Percentiles rank a stretch among this genome's conserved stretches.
phyloP scores from a whole-genome alignment of 2,797 vertebrate species.

The Micrastur ruficollis region DNA sequence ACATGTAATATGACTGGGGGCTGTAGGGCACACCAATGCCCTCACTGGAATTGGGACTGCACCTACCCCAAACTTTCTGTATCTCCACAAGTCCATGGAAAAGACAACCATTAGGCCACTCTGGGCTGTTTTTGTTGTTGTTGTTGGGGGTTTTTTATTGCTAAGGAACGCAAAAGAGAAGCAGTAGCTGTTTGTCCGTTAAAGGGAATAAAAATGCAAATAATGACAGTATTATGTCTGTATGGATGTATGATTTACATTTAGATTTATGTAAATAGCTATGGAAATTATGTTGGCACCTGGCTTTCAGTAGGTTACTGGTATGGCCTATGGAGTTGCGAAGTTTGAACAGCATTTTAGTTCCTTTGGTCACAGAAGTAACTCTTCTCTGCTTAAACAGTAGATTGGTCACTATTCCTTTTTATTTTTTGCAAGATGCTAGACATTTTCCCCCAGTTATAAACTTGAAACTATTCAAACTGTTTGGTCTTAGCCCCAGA shows the following conservation, averaged over 20 bases:
- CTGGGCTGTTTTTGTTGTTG: not conserved
- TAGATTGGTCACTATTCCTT: not conserved
- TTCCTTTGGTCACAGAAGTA: not conserved
- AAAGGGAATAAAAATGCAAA: conserved; percentile 35
- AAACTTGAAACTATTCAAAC: not conserved
- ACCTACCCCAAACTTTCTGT: not conserved
- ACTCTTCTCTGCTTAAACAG: not conserved
- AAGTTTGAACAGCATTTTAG: not conserved
- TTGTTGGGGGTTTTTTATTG: not conserved
- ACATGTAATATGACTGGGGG: not conserved
- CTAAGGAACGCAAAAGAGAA: not conserved
- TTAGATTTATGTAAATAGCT: conserved; percentile 43
- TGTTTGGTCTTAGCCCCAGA: not conserved
- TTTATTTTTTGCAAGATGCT: not conserved
- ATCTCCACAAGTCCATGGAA: not conserved
- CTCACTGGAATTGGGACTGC: not conserved
- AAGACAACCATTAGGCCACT: not conserved
- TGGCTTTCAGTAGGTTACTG: not conserved
- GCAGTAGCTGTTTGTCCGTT: not conserved
- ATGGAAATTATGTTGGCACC: conserved; percentile 7
- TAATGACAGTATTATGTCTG: conserved; percentile 3
- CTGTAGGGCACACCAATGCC: not conserved
- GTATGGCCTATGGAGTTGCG: not conserved
- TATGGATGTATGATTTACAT: conserved; percentile 49
- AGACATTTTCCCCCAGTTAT: accelerated